Evolutionary conservation across 2,888 invertebrate species (phyloP).

Genomic region (Alloscopus bannaensis): DNA sequence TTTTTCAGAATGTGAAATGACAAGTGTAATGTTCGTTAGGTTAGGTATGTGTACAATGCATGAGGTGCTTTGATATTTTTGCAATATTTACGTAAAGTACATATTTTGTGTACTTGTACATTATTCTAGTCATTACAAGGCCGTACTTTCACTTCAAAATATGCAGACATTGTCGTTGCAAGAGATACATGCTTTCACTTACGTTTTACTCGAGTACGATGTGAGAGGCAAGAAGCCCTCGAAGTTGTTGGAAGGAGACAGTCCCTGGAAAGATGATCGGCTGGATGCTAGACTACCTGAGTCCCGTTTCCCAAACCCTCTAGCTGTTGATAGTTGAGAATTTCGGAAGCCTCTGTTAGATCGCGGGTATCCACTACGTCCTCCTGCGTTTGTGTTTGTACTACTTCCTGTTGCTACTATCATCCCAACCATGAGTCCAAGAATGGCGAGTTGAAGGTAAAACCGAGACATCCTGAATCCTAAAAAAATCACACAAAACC

Average conservation of each 20-base stretch:
- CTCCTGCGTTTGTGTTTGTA: slow-evolving; percentile 50
- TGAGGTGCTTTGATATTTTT: too few relatives aligned
- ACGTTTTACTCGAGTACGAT: slow-evolving; percentile 62
- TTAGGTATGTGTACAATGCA: neutral
- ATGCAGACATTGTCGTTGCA: too few relatives aligned
- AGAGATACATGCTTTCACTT: slow-evolving; percentile 32
- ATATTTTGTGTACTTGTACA: neutral
- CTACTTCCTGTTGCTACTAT: slow-evolving; percentile 35
- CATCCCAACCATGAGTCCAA: slow-evolving; percentile 44
- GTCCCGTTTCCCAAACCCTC: slow-evolving; percentile 82
- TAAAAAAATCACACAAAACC: neutral
- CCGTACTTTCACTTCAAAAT: too few relatives aligned
- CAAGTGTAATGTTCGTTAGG: neutral
- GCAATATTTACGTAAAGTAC: too few relatives aligned
- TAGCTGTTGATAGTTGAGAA: slow-evolving; percentile 80
- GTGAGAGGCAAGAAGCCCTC: slow-evolving; percentile 50
- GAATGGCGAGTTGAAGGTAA: slow-evolving; percentile 23
- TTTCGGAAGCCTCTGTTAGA: slow-evolving; percentile 82
- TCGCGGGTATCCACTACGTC: slow-evolving; percentile 75
- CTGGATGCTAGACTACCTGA: slow-evolving; percentile 40
- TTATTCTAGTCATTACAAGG: too few relatives aligned
- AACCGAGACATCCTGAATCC: slow-evolving; percentile 40
- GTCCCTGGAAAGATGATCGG: slow-evolving; percentile 39
- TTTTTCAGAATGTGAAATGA: neutral
- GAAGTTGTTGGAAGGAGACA: slow-evolving; percentile 39